Conservation (phyloP, 2,888 invertebrate genomes). For the Conchocele bisecta region DNA sequence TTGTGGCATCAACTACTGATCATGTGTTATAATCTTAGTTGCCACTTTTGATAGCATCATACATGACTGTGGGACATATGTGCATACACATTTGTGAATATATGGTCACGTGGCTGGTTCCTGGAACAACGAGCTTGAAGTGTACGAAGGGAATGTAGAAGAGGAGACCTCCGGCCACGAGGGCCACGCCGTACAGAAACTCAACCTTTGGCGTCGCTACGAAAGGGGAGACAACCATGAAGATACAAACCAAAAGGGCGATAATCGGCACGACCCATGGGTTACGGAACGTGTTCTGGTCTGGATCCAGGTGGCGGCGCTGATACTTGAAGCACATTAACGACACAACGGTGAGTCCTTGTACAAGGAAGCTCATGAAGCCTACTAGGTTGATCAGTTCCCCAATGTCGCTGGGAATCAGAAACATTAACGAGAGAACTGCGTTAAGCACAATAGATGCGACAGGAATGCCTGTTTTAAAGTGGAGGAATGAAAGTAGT, state of each 20-base stretch:
- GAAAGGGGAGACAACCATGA: slow-evolving; percentile 55
- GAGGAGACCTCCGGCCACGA: slow-evolving; percentile 38
- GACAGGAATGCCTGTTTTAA: slow-evolving; percentile 41
- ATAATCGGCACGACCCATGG: slow-evolving; percentile 39
- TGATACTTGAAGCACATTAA: slow-evolving; percentile 28
- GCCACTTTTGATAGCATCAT: slow-evolving; percentile 11
- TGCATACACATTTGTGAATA: slow-evolving; percentile 31
- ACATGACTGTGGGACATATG: slow-evolving; percentile 41
- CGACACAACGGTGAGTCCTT: slow-evolving; percentile 9
- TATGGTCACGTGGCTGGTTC: slow-evolving; percentile 34
- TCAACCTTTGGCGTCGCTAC: slow-evolving; percentile 45
- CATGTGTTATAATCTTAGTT: no score
- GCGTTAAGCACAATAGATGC: slow-evolving; percentile 37
- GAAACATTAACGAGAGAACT: slow-evolving; percentile 15
- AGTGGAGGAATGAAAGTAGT: slow-evolving; percentile 50
- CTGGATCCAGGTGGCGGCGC: background rate
- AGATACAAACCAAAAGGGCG: slow-evolving; percentile 34
- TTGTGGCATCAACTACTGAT: no score
- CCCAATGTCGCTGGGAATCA: slow-evolving; percentile 43
- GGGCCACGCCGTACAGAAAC: slow-evolving; percentile 46
- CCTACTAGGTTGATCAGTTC: slow-evolving; percentile 46
- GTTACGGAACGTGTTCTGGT: slow-evolving; percentile 13
- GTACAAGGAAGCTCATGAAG: slow-evolving; percentile 32
- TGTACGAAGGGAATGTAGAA: slow-evolving; percentile 53
- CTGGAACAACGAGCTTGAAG: slow-evolving; percentile 27